A percentile compares a stretch with the other conserved stretches of the same genome.
Conservation (phyloP, 2,113 vertebrate genomes). For the Clarias magur region DNA sequence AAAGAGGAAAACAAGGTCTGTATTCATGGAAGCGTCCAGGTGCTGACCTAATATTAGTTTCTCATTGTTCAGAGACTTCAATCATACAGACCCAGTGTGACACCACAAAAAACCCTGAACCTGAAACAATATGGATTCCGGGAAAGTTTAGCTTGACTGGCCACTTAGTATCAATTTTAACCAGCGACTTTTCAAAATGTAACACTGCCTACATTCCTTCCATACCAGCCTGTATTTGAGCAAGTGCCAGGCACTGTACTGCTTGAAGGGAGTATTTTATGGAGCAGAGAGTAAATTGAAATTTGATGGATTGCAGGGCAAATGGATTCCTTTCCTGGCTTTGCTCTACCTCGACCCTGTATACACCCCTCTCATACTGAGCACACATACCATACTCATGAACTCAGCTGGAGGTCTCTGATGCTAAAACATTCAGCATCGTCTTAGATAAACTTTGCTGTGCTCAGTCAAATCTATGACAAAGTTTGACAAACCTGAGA, state of each 20-base stretch:
- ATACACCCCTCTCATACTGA: background rate
- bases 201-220: conserved; percentile 21
- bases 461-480: background rate
- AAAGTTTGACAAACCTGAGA: background rate
- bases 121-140: conserved; percentile 11
- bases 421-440: background rate
- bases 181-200: background rate
- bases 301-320: background rate
- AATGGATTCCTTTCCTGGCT: background rate
- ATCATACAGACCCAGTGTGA: background rate
- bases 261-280: background rate
- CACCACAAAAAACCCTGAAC: background rate
- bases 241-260: conserved; percentile 4
- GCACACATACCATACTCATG: background rate
- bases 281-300: background rate
- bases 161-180: background rate
- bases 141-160: background rate
- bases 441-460: background rate
- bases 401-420: background rate
- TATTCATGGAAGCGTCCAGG: background rate
- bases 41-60: background rate
- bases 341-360: background rate
- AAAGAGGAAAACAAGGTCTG: background rate
- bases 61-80: background rate
- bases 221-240: background rate